phyloP scores from a whole-genome alignment of 2,797 vertebrate species.

The Gastrophryne carolinensis region DNA sequence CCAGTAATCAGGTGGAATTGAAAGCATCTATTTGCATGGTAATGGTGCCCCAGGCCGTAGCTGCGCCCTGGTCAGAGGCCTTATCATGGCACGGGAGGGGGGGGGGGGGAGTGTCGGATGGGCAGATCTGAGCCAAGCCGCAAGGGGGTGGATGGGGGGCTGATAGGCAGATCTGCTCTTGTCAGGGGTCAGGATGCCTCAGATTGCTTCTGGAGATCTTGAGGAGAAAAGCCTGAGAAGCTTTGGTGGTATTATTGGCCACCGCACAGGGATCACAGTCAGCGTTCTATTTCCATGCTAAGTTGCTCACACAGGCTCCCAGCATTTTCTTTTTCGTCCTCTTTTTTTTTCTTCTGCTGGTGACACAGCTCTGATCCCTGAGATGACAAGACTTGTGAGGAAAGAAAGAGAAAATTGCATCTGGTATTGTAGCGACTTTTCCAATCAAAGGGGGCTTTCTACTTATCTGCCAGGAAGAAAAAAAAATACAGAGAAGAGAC shows the following conservation, averaged over 20 bases:
- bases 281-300: conserved; percentile 83
- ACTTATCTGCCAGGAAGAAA: conserved; percentile 59
- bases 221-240: conserved; percentile 86
- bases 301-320: conserved; percentile 79
- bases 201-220: conserved; percentile 97
- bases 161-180: conserved; percentile 88
- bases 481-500: conserved; percentile 42
- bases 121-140: conserved; percentile 91
- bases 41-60: conserved; percentile 1
- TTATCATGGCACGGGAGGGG: too few relatives aligned
- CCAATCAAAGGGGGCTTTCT: conserved; percentile 70
- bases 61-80: too few relatives aligned
- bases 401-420: conserved; percentile 72
- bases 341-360: conserved; percentile 59
- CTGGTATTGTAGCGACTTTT: conserved; percentile 73
- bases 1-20: conserved; percentile 13
- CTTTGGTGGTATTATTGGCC: conserved; percentile 87
- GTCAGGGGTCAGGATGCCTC: conserved; percentile 94
- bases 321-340: conserved; percentile 61
- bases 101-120: too few relatives aligned
- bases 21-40: conserved; percentile 32
- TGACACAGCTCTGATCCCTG: conserved; percentile 79
- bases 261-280: conserved; percentile 88
- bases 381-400: conserved; percentile 71
- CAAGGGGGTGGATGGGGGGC: too few relatives aligned